Evolutionary conservation across 2,113 vertebrate genomes (phyloP).

Genomic region (Capra hircus): DNA sequence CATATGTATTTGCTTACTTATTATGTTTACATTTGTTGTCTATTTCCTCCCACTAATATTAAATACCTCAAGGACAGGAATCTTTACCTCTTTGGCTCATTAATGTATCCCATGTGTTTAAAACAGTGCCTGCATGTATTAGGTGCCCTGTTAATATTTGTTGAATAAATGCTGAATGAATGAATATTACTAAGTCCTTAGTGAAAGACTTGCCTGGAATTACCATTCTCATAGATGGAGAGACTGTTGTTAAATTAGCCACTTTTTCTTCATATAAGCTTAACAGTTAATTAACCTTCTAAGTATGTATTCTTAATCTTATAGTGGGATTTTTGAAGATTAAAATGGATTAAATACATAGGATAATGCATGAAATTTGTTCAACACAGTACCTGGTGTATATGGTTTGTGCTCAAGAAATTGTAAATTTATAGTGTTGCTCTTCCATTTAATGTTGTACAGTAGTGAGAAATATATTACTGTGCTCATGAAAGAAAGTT

Average conservation of each 20-base stretch:
- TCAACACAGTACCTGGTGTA: neutral
- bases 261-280: neutral
- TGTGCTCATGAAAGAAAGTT: neutral
- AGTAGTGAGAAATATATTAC: neutral
- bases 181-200: neutral
- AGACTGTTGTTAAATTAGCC: neutral
- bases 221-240: neutral
- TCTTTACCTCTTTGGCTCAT: neutral
- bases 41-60: neutral
- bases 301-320: neutral
- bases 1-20: neutral
- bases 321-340: neutral
- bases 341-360: neutral
- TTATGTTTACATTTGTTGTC: neutral
- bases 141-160: neutral
- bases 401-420: neutral
- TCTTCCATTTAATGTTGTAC: neutral
- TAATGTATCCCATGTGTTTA: neutral
- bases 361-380: neutral
- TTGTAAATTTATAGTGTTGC: neutral
- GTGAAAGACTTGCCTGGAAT: neutral
- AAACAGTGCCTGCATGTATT: neutral
- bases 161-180: neutral
- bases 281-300: neutral
- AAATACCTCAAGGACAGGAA: neutral